Base-by-base conservation (phyloP, 2,797 vertebrate species). In the Synanceia verrucosa region DNA sequence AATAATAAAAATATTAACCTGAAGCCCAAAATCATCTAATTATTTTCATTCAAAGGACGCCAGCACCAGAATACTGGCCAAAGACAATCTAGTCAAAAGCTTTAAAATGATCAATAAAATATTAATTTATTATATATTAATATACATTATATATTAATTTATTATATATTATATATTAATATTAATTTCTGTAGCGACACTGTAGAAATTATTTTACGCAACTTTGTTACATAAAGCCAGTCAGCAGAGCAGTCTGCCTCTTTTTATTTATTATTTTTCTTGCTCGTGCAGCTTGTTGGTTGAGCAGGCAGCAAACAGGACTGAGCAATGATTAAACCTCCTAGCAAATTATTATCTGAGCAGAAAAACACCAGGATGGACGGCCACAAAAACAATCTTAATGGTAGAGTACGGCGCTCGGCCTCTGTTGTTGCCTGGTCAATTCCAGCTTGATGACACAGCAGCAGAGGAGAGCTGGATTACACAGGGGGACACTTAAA, bases 381-480 rank as follows among this genome's bases (percentile, higher is more conserved):
- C 23, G 2, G n/a, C 55, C 39, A 6, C 66, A 31, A 67, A 70
- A 67, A 70, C 50, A 18, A 59, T 44, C 21, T 6, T 47, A 62
- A 72, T 43, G 2, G 68, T 6, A n/a, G 23, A 46, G 62, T 18
- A 4, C 28, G 11, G 9, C 4, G 52, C 24, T 31, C 29, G 0
- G 70, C 14, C 39, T 18, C 55, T 62, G 79, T 78, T 83, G 70
- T 57, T 75, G 75, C 51, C 70, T 31, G 57, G 76, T 79, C 70
- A 70, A 64, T 78, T 72, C 53, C 46, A 11, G 52, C 59, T 16
- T 76, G 83, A 84, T 88, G 84, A 89, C 82, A 65, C 81, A 82
- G 86, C 84, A 81, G 80, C 56, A 6, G 63, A 65, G 47, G 21
- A 39, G 56, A 65, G 75, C 53, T 43, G 63, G 56, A 21, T 53